Evolutionary conservation across 2,797 vertebrate genomes (phyloP), one percentile per base, ranked within the genome.

Genomic region (Crenuchus spilurus): DNA sequence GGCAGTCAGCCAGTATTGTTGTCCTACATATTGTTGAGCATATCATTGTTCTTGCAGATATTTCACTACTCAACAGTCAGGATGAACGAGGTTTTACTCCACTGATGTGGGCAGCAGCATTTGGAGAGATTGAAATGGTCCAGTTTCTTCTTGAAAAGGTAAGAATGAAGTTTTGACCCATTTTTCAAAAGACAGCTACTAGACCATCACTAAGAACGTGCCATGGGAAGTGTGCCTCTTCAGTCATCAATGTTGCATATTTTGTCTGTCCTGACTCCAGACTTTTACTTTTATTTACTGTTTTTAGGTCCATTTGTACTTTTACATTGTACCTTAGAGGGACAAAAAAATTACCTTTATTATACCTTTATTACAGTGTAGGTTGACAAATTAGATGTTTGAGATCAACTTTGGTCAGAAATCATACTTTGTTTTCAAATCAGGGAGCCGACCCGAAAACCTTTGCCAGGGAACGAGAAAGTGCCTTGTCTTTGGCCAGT

Each of bases 71-170:
- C 57, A 96, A 96, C 83, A 92, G 90, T 61, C 92, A 93, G 0
- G 97, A 99, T 0, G 96, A 98, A 55, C 91, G 95, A 1, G 97
- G 97, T 39, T 98, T 98, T 77, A 98, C 97, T 0, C 96, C 97
- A 0, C 93, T 99, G 73, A 95, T 99, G 94, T 99, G 96, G 98
- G 96, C 98, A 0, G 93, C 96, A 0, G 97, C 96, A 0, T 98
- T 98, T 0, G 97, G 97, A 44, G 97, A 99, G 89, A 98, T 95
- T 2, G 92, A 95, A 52, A 88, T 94, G 0, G 94, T 97, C 24
- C 93, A 95, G 65, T 94, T 94, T 82, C 92, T 99, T 74, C 87
- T 99, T 24, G 93, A 97, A 8, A 93, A 93, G 94, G 96, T 97
- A 66, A 84, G 83, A 75, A 71, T 44, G 41, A 18, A 49, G 7